Base-by-base conservation (phyloP, 2,888 invertebrate species). In the Platycheirus rosarum region DNA sequence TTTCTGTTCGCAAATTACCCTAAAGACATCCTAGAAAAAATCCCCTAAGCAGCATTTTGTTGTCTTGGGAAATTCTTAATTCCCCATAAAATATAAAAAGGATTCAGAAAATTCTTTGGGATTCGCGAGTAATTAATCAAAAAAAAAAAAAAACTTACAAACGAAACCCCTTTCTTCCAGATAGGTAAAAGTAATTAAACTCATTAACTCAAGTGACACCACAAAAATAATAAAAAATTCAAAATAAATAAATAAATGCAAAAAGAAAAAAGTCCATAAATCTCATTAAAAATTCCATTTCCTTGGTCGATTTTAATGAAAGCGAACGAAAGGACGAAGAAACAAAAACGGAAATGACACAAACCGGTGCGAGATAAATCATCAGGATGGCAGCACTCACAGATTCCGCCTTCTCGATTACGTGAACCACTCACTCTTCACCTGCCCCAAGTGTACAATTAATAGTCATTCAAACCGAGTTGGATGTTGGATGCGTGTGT, bases 241-340 rank as follows among this genome's bases (percentile, higher is more conserved):
- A n/a, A n/a, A n/a, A 8, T 51, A 46, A 23, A 29, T 16, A 11
- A 16, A 42, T n/a, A 35, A 51, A 26, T 20, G 26, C 51, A 44
- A 14, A 44, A 13, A 26, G 1, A 6, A 20, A 49, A 60, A 40
- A 49, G 16, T 42, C 49, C 57, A 77, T 77, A 73, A 78, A 68
- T 62, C 68, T 53, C 46, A 42, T 53, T 68, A 73, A 73, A 73
- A 74, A 79, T 55, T 73, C 74, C 68, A 73, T 79, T 74, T 74
- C 55, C 48, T 53, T 42, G 46, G 35, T 26, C 42, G 42, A 68
- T 49, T 49, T 74, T 74, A 79, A 79, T 79, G 73, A 63, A 74
- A 57, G 66, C 78, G 42, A 55, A 37, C 29, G 20, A 37, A 7
- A 55, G 32, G 16, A 20, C 13, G 20, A n/a, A 53, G 8, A 49